Base-by-base conservation (phyloP, 2,113 vertebrate genomes). In the Phocoena sinus region DNA sequence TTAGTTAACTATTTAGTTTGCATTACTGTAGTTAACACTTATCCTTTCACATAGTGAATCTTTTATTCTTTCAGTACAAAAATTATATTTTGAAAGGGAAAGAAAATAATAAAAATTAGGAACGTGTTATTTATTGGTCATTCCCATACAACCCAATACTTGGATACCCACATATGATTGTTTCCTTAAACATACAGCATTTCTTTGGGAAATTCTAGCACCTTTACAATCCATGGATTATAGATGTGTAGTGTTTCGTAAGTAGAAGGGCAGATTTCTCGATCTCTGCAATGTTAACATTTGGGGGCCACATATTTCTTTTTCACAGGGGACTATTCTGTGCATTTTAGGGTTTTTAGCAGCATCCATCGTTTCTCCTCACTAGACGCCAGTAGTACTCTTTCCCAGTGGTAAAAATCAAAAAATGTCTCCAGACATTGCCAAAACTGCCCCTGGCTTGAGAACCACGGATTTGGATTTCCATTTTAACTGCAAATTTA, bases 401-500 rank as follows among this genome's bases (percentile, higher is more conserved):
- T 2, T 7, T 74, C 44, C 21, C 23, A 28, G 6, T 1, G 25
- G 13, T 53, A 70, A 92, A 77, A 77, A 93, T 70, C 0, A 47
- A 47, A 88, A 70, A 44, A 17, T 2, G 13, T 73, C 56, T 87
- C 62, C 38, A 60, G 33, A 92, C 31, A 44, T 5, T 28, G 10
- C 8, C 80, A 36, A 81, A 83, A 41, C 1, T 76, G 12, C 12
- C 18, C 21, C 23, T 38, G 8, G 4, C 6, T 33, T 79, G 36
- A 94, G 23, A 96, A 84, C 1, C 8, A 36, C 33, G 85, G n/a
- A 71, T 47, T 26, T 68, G 31, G 9, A 74, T 93, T 96, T 91
- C 91, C 71, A 95, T 73, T 76, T 92, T 65, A n/a, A 79, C 53
- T 95, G 2, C 26, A 95, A 77, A 95, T 86, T 53, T 80, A 81